These are phyloP conservation scores for Spea bombifrons DNA, from an alignment of 2,113 vertebrate genomes.

Conservation along the genomic window DNA sequence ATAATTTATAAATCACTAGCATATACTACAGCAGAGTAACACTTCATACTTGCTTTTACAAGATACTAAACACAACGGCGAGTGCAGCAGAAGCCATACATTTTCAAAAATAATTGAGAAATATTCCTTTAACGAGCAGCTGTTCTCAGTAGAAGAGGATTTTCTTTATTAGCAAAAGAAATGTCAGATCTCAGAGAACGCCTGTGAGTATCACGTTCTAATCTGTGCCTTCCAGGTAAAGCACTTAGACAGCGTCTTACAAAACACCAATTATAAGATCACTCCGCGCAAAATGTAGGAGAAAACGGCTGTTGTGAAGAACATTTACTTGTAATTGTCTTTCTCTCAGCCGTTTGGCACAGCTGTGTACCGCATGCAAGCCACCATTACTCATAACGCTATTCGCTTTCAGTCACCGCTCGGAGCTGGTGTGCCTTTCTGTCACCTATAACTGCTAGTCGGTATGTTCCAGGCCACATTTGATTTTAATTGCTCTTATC, in stretches of 20 bases:
- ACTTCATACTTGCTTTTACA: too few species aligned
- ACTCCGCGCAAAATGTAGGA: neutral
- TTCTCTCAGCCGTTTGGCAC: constrained; percentile 25
- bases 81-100: too few species aligned
- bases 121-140: too few species aligned
- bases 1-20: too few species aligned
- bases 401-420: neutral
- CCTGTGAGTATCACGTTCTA: neutral
- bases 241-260: neutral
- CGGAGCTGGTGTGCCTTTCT: neutral
- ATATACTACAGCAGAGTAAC: too few species aligned
- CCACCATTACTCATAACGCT: constrained; percentile 17
- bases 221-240: neutral
- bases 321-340: constrained; percentile 38
- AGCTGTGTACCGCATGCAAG: constrained; percentile 18
- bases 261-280: constrained; percentile 6
- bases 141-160: neutral
- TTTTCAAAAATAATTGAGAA: too few species aligned
- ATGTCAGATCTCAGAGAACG: too few species aligned
- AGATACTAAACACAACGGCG: too few species aligned
- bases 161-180: neutral
- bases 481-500: constrained; percentile 12
- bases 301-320: constrained; percentile 4
- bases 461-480: constrained; percentile 16
- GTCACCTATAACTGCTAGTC: neutral